Evolutionary conservation across 2,888 invertebrate genomes (phyloP), one percentile per base, ranked within the genome.

Genomic region (Thymelicus lineola): DNA sequence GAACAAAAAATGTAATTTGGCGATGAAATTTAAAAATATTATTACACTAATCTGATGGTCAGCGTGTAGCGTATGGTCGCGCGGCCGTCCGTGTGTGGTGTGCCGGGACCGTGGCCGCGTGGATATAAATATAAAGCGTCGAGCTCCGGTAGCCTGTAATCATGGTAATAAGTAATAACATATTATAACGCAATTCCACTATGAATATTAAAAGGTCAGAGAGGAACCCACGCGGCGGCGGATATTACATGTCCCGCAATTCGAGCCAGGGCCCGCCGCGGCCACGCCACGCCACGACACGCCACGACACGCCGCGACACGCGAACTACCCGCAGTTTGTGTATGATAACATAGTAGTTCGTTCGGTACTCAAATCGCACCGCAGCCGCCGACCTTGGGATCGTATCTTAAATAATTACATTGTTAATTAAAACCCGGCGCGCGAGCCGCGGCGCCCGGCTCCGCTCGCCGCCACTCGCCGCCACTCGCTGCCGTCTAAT

Each of bases 161-260:
- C 66, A 59, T 42, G 42, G 60, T 66, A 66, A 66, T 66, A 59
- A 60, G 60, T 66, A 66, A 66, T 66, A 59, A 60, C 42, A 36
- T 10, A 60, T 66, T 45, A 53, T 28, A 50, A 53, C 59, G 42
- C 17, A 59, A 59, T 60, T 67, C 61, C 35, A 35, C 53, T 61
- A 67, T 61, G 61, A 61, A 67, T 67, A 67, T 67, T 67, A 61
- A 67, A 67, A 67, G 67, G 61, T 67, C 67, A 67, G 60, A 20
- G 67, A 57, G 57, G 68, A 62, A 62, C 68, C 45, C 68, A 68
- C 68, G 68, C 57, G 42, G 57, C 66, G 46, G 62, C 68, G 68
- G 68, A 68, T 68, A 62, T 68, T 61, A 68, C 68, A 58, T 58
- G 68, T 68, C 62, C 60, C 62, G 68, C 48, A 62, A 62, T 68